Evolutionary conservation across 2,888 invertebrate genomes (phyloP), one percentile per base, ranked within the genome.

Genomic region (Kryphioiulus occultus): DNA sequence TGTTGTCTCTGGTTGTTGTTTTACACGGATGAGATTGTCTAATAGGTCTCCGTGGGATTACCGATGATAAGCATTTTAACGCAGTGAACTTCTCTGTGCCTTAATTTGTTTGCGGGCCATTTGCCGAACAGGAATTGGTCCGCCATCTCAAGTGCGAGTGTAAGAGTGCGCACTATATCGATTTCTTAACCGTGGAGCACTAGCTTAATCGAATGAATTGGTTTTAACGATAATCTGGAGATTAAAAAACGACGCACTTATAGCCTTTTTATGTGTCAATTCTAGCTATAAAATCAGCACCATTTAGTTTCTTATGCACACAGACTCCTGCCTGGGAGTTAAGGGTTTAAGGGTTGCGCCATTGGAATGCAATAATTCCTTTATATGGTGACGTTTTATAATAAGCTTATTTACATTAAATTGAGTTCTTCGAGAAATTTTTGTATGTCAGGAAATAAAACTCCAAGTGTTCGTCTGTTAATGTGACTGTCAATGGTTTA

Each of bases 211-310:
- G 78, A 78, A 78, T 78, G 78, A 78, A 78, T 78, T 78, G 30
- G 26, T 32, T 78, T 78, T 78, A 78, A 78, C 78, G 78, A 78
- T 26, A 32, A 78, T 30, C 78, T 78, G 30, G 78, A 78, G 78
- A 78, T 78, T 78, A 78, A 78, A 78, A 78, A 78, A 78, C 78
- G 78, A 78, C 78, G 78, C 78, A 78, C 78, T 78, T 78, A 78
- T 26, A 2, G 78, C 35, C 35, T 30, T 78, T 78, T 78, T 78
- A 78, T 78, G 78, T 30, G 78, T 78, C 78, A 78, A 78, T 78
- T 78, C 78, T 12, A 30, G 78, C 30, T 15, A 78, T 68, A 78
- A 78, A 78, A 26, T 78, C 78, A 32, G 78, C 30, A 30, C 78
- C 30, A 30, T 68, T 68, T 30, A 32, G 26, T 30, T 78, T 26